phyloP scores from a whole-genome alignment of 2,888 invertebrate species.

The Lacanobia oleracea region DNA sequence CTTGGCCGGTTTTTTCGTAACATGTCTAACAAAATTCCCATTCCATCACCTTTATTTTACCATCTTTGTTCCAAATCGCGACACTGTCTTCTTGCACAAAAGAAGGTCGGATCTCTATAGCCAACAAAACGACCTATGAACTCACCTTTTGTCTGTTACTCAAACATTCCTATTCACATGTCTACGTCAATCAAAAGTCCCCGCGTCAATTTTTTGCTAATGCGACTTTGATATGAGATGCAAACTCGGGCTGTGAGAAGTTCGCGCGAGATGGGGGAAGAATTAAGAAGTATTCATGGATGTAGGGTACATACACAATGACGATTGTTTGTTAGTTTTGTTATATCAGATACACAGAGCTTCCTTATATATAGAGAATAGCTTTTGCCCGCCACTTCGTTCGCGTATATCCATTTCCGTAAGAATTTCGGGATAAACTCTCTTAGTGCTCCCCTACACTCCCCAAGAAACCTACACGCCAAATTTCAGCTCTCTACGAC shows the following conservation, averaged over 20 bases:
- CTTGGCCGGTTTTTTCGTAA: conserved; percentile 39
- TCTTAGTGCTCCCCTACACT: no score
- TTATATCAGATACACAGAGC: conserved; percentile 2
- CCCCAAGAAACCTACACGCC: no score
- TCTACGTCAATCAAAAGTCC: conserved; percentile 77
- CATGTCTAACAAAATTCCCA: conserved; percentile 48
- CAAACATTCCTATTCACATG: conserved; percentile 65
- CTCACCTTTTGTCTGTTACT: conserved; percentile 69
- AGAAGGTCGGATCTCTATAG: conserved; percentile 35
- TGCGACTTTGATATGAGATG: conserved; percentile 74
- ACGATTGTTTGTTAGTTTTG: conserved; percentile 46
- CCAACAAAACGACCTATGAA: conserved; percentile 76
- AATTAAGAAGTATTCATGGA: conserved; percentile 54
- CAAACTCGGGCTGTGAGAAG: conserved; percentile 66
- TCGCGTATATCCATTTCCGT: no score
- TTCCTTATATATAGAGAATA: neutral
- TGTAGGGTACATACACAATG: conserved; percentile 40
- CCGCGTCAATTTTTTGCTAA: conserved; percentile 75
- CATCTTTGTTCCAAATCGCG: conserved; percentile 75
- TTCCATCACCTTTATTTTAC: conserved; percentile 49
- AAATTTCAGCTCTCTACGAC: no score
- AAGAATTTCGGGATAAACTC: no score
- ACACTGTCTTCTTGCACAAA: conserved; percentile 67
- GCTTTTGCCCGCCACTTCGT: no score
- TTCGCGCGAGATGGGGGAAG: conserved; percentile 42